Base-by-base conservation (phyloP, 2,888 invertebrate species). In the Tineola bisselliella region DNA sequence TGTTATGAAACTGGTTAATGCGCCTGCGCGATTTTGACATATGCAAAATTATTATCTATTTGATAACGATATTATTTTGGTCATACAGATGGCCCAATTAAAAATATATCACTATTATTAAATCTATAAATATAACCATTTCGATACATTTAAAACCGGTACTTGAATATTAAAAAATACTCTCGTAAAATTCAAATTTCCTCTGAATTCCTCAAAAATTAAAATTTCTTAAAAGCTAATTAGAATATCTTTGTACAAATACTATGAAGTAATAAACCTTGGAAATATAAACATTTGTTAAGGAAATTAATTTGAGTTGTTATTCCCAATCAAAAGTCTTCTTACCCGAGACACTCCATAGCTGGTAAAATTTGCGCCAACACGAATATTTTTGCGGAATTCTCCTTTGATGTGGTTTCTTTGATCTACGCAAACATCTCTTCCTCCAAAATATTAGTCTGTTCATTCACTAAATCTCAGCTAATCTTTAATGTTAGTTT, bases 281-380 rank as follows among this genome's bases (percentile, higher is more conserved):
- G 1, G 15, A 58, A 58, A 33, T 58, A 19, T 56, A 8, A 19
- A 56, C 33, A 33, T 58, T 58, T 58, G 58, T 33, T 30, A 58
- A 58, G 58, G 33, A 68, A 70, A 70, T 72, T 70, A 70, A 68
- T 67, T 67, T 65, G 65, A 69, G 64, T 66, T 61, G 64, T 69
- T 69, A 69, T 58, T 33, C 68, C 67, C 68, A 72, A 74, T 71
- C 70, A 70, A 72, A 73, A 72, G 69, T 69, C 68, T 79, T 71
- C 81, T 79, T 71, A 84, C 84, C 81, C 70, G 73, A 77, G 76
- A 71, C 69, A 70, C 75, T 79, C 79, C 81, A 83, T 81, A 65
- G 72, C 71, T 70, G 68, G 65, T 66, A 70, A 67, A 68, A 70
- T 70, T 69, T 69, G 70, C 66, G 69, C 68, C 68, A 70, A 72